phyloP scores from a whole-genome alignment of 2,888 invertebrate species.

The Norana najaformis region DNA sequence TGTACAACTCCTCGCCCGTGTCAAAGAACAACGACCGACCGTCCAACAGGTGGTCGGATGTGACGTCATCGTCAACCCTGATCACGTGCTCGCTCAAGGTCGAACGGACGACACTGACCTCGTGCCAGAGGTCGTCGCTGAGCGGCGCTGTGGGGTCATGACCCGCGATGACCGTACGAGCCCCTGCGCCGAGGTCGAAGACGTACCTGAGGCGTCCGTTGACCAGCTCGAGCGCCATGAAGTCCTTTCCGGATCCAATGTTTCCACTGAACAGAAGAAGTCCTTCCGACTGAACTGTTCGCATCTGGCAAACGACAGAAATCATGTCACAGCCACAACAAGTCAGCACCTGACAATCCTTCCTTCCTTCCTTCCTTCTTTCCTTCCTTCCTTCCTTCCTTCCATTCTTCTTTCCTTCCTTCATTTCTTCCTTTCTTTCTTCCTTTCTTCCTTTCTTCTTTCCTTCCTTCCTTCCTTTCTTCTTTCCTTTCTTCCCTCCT shows the following conservation, averaged over 20 bases:
- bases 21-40: conserved; percentile 70
- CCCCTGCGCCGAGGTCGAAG: conserved; percentile 87
- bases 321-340: no score
- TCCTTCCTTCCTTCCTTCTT: no score
- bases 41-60: conserved; percentile 66
- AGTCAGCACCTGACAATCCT: neutral
- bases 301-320: conserved; percentile 68
- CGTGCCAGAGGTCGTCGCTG: conserved; percentile 94
- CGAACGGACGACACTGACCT: conserved; percentile 77
- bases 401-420: neutral
- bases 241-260: conserved; percentile 78
- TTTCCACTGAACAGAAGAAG: conserved; percentile 78
- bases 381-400: no score
- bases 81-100: conserved; percentile 84
- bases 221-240: conserved; percentile 85
- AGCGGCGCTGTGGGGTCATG: conserved; percentile 65
- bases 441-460: neutral
- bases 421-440: neutral
- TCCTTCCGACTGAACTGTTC: conserved; percentile 85
- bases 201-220: conserved; percentile 88
- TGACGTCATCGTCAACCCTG: conserved; percentile 77
- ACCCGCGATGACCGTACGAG: neutral
- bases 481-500: neutral
- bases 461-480: neutral
- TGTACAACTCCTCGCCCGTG: conserved; percentile 79